Percentiles rank a stretch among this genome's conserved stretches.
phyloP scores from a whole-genome alignment of 2,113 vertebrate species.

The Tylochromis polylepis region DNA sequence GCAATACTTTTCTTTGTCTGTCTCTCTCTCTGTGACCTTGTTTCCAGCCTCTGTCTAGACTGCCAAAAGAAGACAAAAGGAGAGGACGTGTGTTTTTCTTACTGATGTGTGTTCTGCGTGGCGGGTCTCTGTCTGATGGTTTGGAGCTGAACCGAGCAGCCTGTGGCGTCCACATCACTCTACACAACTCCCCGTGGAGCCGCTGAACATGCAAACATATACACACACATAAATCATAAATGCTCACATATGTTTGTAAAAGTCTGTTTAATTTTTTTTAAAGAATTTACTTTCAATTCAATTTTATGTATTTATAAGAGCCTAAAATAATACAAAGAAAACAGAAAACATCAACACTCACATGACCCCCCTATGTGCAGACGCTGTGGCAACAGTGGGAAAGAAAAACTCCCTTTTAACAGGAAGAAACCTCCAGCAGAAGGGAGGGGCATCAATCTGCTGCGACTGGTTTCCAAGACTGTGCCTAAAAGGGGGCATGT shows the following conservation, averaged over 20 bases:
- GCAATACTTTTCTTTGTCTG: rapidly evolving
- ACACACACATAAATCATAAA: not conserved
- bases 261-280: not conserved
- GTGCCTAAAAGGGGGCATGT: rapidly evolving
- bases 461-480: rapidly evolving
- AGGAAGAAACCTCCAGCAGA: not conserved
- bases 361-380: rapidly evolving
- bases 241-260: not conserved
- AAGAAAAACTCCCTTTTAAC: not conserved
- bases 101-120: not conserved
- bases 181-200: not conserved
- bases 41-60: not conserved
- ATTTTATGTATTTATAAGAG: not conserved
- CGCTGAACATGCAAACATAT: not conserved
- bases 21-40: not conserved
- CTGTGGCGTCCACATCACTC: not conserved
- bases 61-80: not conserved
- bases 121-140: not conserved
- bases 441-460: not conserved
- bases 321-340: not conserved
- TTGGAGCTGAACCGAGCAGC: not conserved
- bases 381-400: not conserved
- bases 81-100: not conserved
- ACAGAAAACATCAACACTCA: rapidly evolving
- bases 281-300: not conserved